Percentiles rank a stretch among this genome's conserved stretches.
Evolutionary conservation across 1,140 invertebrate species (phyloP).

Genomic region (Stegodyphus dumicola): DNA sequence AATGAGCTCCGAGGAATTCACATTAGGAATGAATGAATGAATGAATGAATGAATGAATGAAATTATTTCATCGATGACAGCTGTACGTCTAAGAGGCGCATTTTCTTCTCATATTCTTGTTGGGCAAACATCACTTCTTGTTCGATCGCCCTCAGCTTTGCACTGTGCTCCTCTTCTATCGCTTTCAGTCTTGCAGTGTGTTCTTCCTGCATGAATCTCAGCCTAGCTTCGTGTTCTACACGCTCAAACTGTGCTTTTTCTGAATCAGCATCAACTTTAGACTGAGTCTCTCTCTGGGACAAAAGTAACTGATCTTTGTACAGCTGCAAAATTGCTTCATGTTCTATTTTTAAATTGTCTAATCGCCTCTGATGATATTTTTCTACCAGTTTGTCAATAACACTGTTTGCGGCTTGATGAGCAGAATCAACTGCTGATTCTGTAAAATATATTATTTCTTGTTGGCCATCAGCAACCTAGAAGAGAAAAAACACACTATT

Average conservation of each 20-base stretch:
- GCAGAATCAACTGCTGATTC: slow-evolving; percentile 57
- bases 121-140: slow-evolving; percentile 54
- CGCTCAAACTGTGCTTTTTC: slow-evolving; percentile 46
- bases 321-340: slow-evolving; percentile 52
- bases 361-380: slow-evolving; percentile 56
- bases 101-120: slow-evolving; percentile 58
- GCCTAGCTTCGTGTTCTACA: slow-evolving; percentile 40
- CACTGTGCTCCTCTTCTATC: slow-evolving; percentile 53
- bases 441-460: slow-evolving; percentile 57
- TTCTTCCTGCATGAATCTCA: slow-evolving; percentile 51
- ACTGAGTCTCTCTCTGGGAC: slow-evolving; percentile 42
- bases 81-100: slow-evolving; percentile 53
- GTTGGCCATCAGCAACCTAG: slow-evolving; percentile 50
- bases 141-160: slow-evolving; percentile 45
- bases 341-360: slow-evolving; percentile 55
- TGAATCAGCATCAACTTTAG: slow-evolving; percentile 41
- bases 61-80: slow-evolving; percentile 47
- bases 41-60: not conserved
- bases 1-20: not conserved
- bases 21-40: not conserved
- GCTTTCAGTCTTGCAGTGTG: slow-evolving; percentile 45
- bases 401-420: slow-evolving; percentile 50
- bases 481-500: not conserved
- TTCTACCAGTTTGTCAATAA: slow-evolving; percentile 56
- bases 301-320: slow-evolving; percentile 48